phyloP scores from a whole-genome alignment of 2,113 vertebrate species.

The Anarrhichthys ocellatus region DNA sequence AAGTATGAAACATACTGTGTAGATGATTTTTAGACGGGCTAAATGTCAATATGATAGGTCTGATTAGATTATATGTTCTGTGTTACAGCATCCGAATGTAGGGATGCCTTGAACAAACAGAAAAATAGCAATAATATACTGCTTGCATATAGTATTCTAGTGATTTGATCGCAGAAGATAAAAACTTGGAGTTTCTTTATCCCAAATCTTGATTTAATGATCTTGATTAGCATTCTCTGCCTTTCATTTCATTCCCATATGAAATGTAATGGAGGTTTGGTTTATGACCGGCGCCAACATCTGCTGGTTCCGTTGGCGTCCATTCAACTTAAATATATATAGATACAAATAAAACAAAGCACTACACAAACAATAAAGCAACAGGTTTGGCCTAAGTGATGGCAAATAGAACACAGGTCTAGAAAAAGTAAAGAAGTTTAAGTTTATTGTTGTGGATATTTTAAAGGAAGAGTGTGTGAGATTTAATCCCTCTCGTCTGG shows the following conservation, averaged over 20 bases:
- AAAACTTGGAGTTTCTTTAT: no score
- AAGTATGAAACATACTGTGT: constrained; percentile 80
- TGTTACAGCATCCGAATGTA: not conserved
- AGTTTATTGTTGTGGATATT: no score
- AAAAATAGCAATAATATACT: not conserved
- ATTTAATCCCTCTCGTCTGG: no score
- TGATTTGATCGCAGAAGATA: no score
- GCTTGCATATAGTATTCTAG: not conserved
- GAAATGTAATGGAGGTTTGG: not conserved
- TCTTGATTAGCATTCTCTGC: not conserved
- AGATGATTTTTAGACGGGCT: not conserved
- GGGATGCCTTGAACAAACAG: not conserved
- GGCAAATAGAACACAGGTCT: not conserved
- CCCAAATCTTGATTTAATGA: no score
- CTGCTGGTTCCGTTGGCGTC: not conserved
- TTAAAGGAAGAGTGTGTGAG: no score
- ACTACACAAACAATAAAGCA: not conserved
- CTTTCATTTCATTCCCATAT: not conserved
- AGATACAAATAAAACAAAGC: not conserved
- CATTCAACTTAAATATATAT: not conserved
- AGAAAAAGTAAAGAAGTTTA: no score
- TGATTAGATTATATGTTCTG: not conserved
- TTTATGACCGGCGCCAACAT: not conserved
- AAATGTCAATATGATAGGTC: not conserved
- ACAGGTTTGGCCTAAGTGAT: not conserved